Conservation (phyloP, 2,113 vertebrate genomes). For the Halichoerus grypus region DNA sequence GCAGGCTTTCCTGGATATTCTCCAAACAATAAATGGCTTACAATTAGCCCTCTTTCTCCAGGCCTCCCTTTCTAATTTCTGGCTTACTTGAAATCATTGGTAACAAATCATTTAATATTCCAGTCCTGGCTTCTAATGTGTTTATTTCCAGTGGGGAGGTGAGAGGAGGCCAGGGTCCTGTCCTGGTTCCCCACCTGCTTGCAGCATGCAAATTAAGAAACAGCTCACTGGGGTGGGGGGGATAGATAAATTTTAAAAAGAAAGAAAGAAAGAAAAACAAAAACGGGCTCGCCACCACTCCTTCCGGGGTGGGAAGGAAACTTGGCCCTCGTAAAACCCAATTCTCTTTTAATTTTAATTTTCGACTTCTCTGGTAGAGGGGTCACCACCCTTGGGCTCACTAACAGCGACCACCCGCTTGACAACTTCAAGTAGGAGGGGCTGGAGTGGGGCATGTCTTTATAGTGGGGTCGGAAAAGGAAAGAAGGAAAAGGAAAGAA, state of each 20-base stretch:
- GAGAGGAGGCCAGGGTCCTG: not conserved
- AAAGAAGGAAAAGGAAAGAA: not conserved
- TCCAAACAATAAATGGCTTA: not conserved
- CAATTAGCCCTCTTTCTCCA: not conserved
- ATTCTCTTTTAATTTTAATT: not conserved
- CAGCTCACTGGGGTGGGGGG: not conserved
- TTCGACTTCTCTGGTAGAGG: not conserved
- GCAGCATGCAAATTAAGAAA: not conserved
- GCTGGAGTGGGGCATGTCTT: rapidly evolving
- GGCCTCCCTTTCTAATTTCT: not conserved
- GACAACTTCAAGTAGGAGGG: not conserved
- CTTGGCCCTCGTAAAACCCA: not conserved
- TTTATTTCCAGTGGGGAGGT: not conserved
- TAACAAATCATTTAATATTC: not conserved
- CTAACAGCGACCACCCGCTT: rapidly evolving
- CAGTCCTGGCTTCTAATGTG: not conserved
- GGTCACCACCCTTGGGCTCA: too few relatives aligned
- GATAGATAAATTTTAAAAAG: not conserved
- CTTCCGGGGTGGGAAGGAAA: not conserved
- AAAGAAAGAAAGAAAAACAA: not conserved
- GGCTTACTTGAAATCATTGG: not conserved
- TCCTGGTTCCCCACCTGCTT: not conserved
- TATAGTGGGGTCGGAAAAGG: rapidly evolving
- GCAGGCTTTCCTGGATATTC: not conserved
- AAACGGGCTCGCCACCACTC: not conserved